Evolutionary conservation across 2,888 invertebrate genomes (phyloP).

Genomic region (Rhaphigaster nebulosa): DNA sequence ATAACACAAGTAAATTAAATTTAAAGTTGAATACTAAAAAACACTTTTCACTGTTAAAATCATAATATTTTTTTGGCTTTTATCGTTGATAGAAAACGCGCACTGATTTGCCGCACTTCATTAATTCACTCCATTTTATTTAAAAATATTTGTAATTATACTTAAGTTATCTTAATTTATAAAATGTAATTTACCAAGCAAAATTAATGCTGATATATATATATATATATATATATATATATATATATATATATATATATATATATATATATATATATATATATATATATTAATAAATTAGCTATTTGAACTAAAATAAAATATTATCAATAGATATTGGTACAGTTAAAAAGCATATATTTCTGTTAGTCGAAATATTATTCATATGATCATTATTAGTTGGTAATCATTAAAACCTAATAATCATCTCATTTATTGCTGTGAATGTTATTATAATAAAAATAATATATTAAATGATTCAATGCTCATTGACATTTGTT

Average conservation of each 20-base stretch:
- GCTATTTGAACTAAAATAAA: background rate
- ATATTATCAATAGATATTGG: background rate
- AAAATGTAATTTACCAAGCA: too few species aligned
- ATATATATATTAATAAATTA: background rate
- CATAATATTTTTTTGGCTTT: background rate
- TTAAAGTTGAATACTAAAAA: background rate
- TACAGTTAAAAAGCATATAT: too few species aligned
- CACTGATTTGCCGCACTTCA: background rate
- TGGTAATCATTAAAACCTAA: background rate
- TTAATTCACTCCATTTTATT: background rate
- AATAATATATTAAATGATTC: background rate
- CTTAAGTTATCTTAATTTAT: too few species aligned
- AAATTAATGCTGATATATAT: too few species aligned
- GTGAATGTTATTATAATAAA: background rate
- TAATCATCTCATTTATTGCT: background rate
- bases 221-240: too few species aligned
- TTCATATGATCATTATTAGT: background rate
- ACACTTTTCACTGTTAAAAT: background rate
- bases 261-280: background rate
- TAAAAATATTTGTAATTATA: background rate
- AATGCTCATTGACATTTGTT: background rate
- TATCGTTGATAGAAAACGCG: background rate
- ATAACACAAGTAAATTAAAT: too few species aligned
- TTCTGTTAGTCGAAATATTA: too few species aligned
- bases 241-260: too few species aligned